These are phyloP conservation scores for Datnioides undecimradiatus DNA, from an alignment of 2,113 vertebrate species.

Conservation along the genomic window DNA sequence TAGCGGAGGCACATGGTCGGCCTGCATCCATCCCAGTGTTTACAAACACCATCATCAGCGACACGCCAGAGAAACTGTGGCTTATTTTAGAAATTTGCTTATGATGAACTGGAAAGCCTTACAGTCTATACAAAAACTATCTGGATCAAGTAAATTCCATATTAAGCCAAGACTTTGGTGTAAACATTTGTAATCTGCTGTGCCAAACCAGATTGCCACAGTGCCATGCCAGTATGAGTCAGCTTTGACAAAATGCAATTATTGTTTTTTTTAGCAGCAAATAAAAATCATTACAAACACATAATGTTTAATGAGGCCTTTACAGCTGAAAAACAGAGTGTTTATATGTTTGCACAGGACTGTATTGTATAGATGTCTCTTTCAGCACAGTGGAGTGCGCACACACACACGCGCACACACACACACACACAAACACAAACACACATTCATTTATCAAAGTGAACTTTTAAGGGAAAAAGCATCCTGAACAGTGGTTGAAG, in stretches of 20 bases:
- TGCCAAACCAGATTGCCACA: conserved; percentile 19
- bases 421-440: conserved; percentile 7
- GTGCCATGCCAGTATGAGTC: background rate
- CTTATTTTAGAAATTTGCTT: conserved; percentile 90
- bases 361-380: conserved; percentile 30
- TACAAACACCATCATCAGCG: conserved; percentile 91
- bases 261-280: conserved; percentile 12
- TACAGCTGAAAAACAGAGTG: background rate
- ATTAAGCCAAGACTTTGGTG: conserved; percentile 17
- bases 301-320: conserved; percentile 1
- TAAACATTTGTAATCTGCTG: conserved; percentile 48
- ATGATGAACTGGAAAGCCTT: conserved; percentile 89
- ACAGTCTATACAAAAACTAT: conserved; percentile 45
- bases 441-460: conserved; percentile 64
- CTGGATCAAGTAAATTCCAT: conserved; percentile 58
- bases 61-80: conserved; percentile 90
- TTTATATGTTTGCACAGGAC: conserved; percentile 9
- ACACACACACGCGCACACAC: background rate
- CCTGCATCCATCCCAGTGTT: conserved; percentile 84
- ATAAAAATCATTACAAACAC: conserved; percentile 6
- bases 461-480: conserved; percentile 58
- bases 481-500: conserved; percentile 49
- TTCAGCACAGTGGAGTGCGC: background rate
- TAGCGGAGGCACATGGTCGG: conserved; percentile 76
- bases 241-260: conserved; percentile 12